Evolutionary conservation across 2,113 vertebrate genomes (phyloP), one percentile per base, ranked within the genome.

Genomic region (Octodon degus): DNA sequence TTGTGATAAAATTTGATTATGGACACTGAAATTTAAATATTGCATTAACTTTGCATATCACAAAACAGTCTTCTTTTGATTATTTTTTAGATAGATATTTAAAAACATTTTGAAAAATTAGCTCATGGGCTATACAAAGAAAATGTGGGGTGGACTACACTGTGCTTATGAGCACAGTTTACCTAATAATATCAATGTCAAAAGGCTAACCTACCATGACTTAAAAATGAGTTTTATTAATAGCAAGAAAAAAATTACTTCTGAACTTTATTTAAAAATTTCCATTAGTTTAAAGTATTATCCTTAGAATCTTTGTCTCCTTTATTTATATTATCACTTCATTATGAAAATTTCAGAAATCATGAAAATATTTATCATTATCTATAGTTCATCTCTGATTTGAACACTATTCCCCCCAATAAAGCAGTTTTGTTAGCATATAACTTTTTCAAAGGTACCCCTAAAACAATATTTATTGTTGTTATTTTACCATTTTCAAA

Each of bases 1-100:
- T 58, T 58, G 30, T 27, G 62, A 87, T 88, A 77, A 76, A 77
- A 76, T 92, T 94, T 92, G 72, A 92, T 91, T 90, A 83, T 82
- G 53, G 27, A 79, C 16, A 62, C 27, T 85, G 43, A 86, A 85
- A 92, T 90, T 88, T 91, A 43, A 94, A 86, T 95, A 62, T 87
- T 58, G 62, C 40, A 16, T 58, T 58, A 55, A n/a, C 70, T 84
- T 80, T 79, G 68, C 79, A 67, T 92, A 11, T 87, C 55, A 94
- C 9, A 76, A 58, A 82, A 67, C 88, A 72, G 30, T 50, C 25
- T 86, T 86, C 10, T 89, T 95, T 90, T 93, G 34, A 27, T 90
- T 89, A 16, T 55, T 79, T 96, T 90, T 50, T 50, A 19, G 34
- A 32, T 81, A 86, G 53, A 6, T 37, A 81, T 85, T 91, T 94